These are phyloP conservation scores for Triops longicaudatus DNA, from an alignment of 1,140 invertebrate species.

Conservation along the genomic window DNA sequence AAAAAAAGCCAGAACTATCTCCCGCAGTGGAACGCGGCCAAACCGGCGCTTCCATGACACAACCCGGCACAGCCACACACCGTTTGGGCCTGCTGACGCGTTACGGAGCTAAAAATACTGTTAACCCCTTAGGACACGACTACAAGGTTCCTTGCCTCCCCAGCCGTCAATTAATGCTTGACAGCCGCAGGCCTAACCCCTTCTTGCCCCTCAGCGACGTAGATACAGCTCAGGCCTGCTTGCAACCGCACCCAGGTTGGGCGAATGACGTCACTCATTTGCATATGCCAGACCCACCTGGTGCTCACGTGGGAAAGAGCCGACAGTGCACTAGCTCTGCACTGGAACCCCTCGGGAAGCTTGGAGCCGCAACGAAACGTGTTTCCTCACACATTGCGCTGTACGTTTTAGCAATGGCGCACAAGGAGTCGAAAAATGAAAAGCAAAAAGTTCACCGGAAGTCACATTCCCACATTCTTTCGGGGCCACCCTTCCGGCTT, in stretches of 20 bases:
- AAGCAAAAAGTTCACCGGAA: neutral
- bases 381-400: neutral
- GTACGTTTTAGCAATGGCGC: neutral
- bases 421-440: neutral
- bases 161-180: neutral
- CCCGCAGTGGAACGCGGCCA: neutral
- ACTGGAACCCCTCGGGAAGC: neutral
- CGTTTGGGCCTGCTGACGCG: neutral
- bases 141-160: neutral
- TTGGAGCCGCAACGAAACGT: neutral
- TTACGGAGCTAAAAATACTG: neutral
- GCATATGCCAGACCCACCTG: neutral
- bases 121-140: neutral
- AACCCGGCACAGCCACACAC: neutral
- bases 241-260: neutral
- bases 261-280: neutral
- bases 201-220: neutral
- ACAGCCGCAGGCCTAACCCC: neutral
- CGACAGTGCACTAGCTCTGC: neutral
- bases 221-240: neutral
- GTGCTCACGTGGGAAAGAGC: neutral
- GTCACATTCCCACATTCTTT: conserved; percentile 9
- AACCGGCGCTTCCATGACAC: neutral
- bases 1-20: neutral
- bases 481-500: neutral